phyloP scores from a whole-genome alignment of 2,888 invertebrate species.

The Microplitis deprimator region DNA sequence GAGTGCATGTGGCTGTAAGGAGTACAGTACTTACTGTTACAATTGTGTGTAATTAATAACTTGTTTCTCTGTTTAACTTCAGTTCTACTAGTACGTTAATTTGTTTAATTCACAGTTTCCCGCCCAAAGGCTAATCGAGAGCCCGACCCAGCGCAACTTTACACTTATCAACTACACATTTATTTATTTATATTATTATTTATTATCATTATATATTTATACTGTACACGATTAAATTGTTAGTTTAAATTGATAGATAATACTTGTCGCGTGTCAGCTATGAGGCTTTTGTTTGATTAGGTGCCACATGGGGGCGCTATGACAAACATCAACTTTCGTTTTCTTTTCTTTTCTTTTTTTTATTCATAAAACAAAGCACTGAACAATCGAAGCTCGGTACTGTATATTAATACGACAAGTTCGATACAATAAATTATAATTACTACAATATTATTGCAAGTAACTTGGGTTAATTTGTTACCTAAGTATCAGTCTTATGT shows the following conservation, averaged over 20 bases:
- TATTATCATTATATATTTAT: constrained; percentile 23
- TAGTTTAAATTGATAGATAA: constrained; percentile 38
- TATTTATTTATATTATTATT: background rate
- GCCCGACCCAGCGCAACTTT: constrained; percentile 18
- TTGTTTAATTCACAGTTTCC: constrained; percentile 10
- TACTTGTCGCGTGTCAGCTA: constrained; percentile 36
- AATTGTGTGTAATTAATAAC: constrained; percentile 10
- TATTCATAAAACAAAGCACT: background rate
- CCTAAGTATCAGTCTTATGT: constrained; percentile 40
- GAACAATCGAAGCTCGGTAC: background rate
- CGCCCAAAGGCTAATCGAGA: constrained; percentile 11
- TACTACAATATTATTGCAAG: constrained; percentile 33
- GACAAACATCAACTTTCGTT: constrained; percentile 28
- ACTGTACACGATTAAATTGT: constrained; percentile 33
- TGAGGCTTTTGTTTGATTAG: constrained; percentile 37
- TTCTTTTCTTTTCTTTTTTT: constrained; percentile 5
- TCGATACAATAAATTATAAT: constrained; percentile 12
- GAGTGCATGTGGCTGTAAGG: constrained; percentile 61
- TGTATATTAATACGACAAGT: too few relatives aligned
- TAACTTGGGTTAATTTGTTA: constrained; percentile 15
- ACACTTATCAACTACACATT: constrained; percentile 35
- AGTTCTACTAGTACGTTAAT: constrained; percentile 23
- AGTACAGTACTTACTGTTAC: constrained; percentile 62
- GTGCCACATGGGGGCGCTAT: constrained; percentile 21
- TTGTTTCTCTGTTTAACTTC: constrained; percentile 25